Percentiles rank a stretch among this genome's conserved stretches.
phyloP scores from a whole-genome alignment of 2,797 vertebrate genomes.

The Tenualosa thibaudeaui region DNA sequence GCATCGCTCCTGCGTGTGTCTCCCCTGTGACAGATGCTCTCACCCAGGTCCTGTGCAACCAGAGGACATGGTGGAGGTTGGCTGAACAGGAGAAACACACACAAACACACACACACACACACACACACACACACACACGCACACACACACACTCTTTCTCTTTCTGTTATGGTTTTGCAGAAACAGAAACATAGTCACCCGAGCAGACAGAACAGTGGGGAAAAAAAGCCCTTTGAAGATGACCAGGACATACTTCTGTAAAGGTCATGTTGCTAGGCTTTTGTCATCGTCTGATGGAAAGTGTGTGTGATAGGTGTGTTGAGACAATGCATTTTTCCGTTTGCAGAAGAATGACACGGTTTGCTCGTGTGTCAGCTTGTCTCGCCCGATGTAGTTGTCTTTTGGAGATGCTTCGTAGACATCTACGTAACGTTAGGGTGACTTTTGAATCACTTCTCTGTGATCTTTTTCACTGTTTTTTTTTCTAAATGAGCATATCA shows the following conservation, averaged over 20 bases:
- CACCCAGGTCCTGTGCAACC: conserved; percentile 30
- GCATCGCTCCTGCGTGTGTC: conserved; percentile 62
- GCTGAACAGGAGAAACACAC: background rate
- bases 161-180: background rate
- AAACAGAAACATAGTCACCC: background rate
- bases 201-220: background rate
- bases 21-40: conserved; percentile 73
- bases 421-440: conserved; percentile 26
- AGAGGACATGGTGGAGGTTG: conserved; percentile 21
- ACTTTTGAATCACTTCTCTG: conserved; percentile 53
- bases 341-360: background rate
- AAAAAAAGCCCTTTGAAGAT: background rate
- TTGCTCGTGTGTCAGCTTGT: background rate
- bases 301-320: conserved; percentile 23
- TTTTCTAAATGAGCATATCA: conserved; percentile 39
- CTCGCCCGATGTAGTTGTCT: background rate
- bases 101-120: background rate
- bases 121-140: background rate
- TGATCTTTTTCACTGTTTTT: conserved; percentile 25
- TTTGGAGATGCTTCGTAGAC: background rate
- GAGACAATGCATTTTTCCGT: conserved; percentile 4
- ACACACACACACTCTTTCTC: background rate
- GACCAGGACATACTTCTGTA: conserved; percentile 16
- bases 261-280: conserved; percentile 19
- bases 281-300: conserved; percentile 25